These are phyloP conservation scores for Coleophora deauratella DNA, from an alignment of 2,888 invertebrate species.

Conservation along the genomic window DNA sequence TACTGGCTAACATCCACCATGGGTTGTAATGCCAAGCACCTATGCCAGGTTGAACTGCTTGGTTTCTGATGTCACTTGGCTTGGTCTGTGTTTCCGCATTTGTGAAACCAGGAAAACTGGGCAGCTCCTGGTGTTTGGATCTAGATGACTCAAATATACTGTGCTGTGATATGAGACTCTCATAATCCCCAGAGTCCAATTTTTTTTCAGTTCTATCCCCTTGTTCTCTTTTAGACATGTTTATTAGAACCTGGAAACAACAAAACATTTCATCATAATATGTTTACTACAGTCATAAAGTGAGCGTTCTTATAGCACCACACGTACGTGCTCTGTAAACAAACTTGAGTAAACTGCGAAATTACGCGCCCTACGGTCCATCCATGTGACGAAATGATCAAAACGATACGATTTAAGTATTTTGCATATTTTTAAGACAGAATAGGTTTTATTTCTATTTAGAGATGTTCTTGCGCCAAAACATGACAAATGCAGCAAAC, in stretches of 20 bases:
- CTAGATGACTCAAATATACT: conserved; percentile 64
- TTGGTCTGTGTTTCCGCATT: conserved; percentile 72
- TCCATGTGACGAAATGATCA: background rate
- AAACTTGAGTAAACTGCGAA: conserved; percentile 44
- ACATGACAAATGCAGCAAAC: too few species aligned
- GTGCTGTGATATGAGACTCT: conserved; percentile 65
- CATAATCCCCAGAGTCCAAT: conserved; percentile 65
- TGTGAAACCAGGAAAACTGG: conserved; percentile 67
- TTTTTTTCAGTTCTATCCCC: conserved; percentile 63
- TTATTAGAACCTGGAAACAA: conserved; percentile 30
- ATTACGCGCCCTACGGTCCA: conserved; percentile 46
- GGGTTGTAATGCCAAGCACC: conserved; percentile 71
- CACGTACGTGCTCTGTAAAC: conserved; percentile 13
- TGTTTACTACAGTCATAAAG: conserved; percentile 1
- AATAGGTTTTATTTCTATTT: too few species aligned
- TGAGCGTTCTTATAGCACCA: conserved; percentile 7
- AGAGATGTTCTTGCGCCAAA: too few species aligned
- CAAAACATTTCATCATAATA: conserved; percentile 1
- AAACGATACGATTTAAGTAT: too few species aligned
- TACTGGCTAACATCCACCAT: conserved; percentile 72
- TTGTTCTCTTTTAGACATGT: conserved; percentile 68
- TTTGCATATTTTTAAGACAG: too few species aligned
- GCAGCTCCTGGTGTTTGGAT: conserved; percentile 60
- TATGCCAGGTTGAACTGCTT: conserved; percentile 49
- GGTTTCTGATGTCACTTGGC: conserved; percentile 57